These are phyloP conservation scores for Vidua macroura DNA, from an alignment of 2,113 vertebrate genomes.

Conservation along the genomic window DNA sequence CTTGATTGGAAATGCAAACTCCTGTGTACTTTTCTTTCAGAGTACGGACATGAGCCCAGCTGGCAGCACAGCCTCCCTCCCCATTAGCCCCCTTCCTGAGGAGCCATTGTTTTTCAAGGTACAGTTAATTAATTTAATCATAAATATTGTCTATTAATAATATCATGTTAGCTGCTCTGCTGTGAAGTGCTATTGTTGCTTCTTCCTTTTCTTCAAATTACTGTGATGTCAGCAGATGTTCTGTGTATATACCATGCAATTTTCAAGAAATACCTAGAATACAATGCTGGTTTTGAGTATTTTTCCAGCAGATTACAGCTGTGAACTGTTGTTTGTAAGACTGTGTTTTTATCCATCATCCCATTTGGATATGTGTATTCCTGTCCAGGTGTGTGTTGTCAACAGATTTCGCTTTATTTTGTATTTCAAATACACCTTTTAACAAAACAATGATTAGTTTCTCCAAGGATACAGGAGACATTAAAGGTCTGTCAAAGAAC, in stretches of 20 bases:
- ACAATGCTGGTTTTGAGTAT: background rate
- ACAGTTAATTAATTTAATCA: conserved; percentile 44
- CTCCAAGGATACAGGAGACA: background rate
- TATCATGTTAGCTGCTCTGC: background rate
- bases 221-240: background rate
- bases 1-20: background rate
- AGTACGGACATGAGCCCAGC: conserved; percentile 91
- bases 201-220: background rate
- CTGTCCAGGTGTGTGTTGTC: background rate
- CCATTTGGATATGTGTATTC: background rate
- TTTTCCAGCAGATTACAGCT: background rate
- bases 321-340: background rate
- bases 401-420: background rate
- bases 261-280: background rate
- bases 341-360: background rate
- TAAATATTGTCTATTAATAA: background rate
- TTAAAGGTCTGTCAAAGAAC: background rate
- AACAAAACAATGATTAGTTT: background rate
- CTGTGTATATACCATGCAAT: background rate
- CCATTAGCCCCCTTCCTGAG: conserved; percentile 92
- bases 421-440: background rate
- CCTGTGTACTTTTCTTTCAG: conserved; percentile 72
- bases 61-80: conserved; percentile 91
- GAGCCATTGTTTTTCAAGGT: conserved; percentile 91
- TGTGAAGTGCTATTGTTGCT: background rate